Base-by-base conservation (phyloP, 2,113 vertebrate genomes). In the Podarcis cretensis region DNA sequence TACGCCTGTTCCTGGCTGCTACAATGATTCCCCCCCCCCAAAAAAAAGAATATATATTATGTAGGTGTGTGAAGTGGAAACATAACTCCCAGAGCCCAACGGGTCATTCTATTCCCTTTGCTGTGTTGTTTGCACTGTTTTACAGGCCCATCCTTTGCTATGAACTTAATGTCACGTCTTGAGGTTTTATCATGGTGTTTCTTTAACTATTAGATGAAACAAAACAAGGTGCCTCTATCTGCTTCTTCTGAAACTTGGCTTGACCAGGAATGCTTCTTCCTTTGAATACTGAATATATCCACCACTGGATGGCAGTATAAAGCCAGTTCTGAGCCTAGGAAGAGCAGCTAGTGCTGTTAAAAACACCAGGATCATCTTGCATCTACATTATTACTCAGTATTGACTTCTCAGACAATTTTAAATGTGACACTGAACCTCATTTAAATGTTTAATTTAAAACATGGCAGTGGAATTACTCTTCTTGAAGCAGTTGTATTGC, bases 401-500 rank as follows among this genome's bases (percentile, higher is more conserved):
- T 81, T 68, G 2, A 84, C 87, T 89, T 89, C 66, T 83, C 71
- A 35, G 73, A 90, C 83, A 86, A 78, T 66, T 16, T 90, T 20
- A 84, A 40, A 91, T 30, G 69, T 83, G 8, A 80, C 23, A 40
- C 0, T 79, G 10, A 10, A 87, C 40, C 92, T 91, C 76, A 88
- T 78, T 91, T 92, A 59, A 89, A 93, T 92, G n/a, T 78, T 77
- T 88, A 54, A 77, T 88, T 88, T 48, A 83, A 88, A 88, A 54
- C 23, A 68, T 43, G 2, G n/a, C 21, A 74, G 20, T 18, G n/a
- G 40, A 84, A 89, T 76, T 88, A 66, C 63, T 78, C n/a, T 76
- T 84, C 40, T 57, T 84, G 63, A 30, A n/a, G 54, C 68, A 10
- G 18, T 90, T 73, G 76, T 7, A 76, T 59, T 90, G 25, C 35